Base-by-base conservation (phyloP, 2,113 vertebrate genomes). In the Melanotaenia duboulayi region DNA sequence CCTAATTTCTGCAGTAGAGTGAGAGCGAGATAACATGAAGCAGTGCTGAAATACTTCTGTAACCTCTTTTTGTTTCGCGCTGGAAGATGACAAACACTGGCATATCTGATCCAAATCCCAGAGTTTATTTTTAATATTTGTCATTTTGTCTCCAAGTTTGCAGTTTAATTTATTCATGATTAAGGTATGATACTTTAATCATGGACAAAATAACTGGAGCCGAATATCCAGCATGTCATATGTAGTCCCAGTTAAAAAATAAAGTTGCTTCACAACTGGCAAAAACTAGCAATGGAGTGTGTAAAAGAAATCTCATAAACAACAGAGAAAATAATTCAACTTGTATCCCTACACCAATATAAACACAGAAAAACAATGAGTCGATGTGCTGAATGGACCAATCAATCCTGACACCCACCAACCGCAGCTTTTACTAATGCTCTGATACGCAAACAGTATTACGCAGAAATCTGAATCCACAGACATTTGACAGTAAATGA, bases 371-470 rank as follows among this genome's bases (percentile, higher is more conserved):
- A 59, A 66, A 59, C 20, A 49, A 71, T 8, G 25, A 61, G 8
- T 66, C 35, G 39, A 71, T 63, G 62, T 58, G 59, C 40, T 55
- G 63, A 73, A 20, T 55, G 23, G 75, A 37, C 11, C 28, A 40
- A 25, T 71, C 48, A 66, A 13, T 20, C 19, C 54, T 42, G 50
- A 83, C 58, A 52, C 35, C 32, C 42, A 81, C 49, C 32, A 42
- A n/a, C 28, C n/a, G 77, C 77, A 76, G 52, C 76, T 88, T 90
- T 91, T 84, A 91, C 25, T 79, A 89, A 91, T 73, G 80, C 82
- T 78, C 73, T 59, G 46, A 28, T 40, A 11, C n/a, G 46, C 62
- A 78, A 80, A 76, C 22, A 37, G 11, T 14, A 50, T 39, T 9
- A 24, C 12, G 22, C 11, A 16, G 22, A 66, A 20, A 66, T 35